Base-by-base conservation (phyloP, 2,888 invertebrate genomes). In the Phlogophora meticulosa region DNA sequence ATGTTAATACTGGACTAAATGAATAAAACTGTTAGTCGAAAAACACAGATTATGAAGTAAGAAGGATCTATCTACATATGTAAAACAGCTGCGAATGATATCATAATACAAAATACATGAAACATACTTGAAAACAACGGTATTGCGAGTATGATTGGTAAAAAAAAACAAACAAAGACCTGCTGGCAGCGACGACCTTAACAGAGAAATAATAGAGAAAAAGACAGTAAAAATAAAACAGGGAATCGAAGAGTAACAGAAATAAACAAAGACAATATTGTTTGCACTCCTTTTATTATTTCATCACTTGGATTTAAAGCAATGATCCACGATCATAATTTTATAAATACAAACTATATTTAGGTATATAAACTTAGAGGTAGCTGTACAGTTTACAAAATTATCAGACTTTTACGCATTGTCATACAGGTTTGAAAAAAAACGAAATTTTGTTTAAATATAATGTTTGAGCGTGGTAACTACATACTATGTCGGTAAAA, bases 251-350 rank as follows among this genome's bases (percentile, higher is more conserved):
- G 2, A 61, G 32, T 46, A 59, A 11, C 10, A 38, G 5, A 38
- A 70, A 66, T 59, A 51, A 70, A 55, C 24, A 40, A 64, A 15
- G 49, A 43, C 52, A 20, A 52, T 61, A 48, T 38, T 81, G 63
- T 71, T 87, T 85, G 88, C 87, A 88, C 81, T 89, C 85, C 79
- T 85, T 87, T 91, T 90, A 89, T 84, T 84, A 88, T 87, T 87
- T 87, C 87, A 88, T 79, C 87, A 82, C 68, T 82, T 80, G 82
- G 60, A 70, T 72, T 90, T 86, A 87, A 92, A 92, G 90, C 90
- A 89, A 89, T 78, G 80, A 84, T 73, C 66, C 81, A 85, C 74
- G 85, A 88, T 87, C 84, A 87, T 89, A 89, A 87, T 78, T 83
- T 90, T 89, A 89, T 64, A 87, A 86, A 85, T 87, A 83, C 73